phyloP scores from a whole-genome alignment of 53 echinoderm and acorn worm species.

The Echinometra lucunter region DNA sequence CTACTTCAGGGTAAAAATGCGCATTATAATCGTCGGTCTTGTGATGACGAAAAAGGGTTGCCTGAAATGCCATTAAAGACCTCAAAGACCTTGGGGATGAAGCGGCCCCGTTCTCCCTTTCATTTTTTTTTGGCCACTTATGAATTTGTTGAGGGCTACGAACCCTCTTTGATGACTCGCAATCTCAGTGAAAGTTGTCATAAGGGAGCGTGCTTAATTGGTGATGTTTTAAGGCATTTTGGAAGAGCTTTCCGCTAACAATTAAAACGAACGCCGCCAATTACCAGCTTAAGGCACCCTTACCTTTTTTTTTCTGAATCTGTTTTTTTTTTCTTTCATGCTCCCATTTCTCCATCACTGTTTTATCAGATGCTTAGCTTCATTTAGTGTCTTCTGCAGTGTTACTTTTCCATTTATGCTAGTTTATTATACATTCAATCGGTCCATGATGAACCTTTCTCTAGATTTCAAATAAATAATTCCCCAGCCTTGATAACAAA shows the following conservation, averaged over 20 bases:
- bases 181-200: neutral
- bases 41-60: neutral
- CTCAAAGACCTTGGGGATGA: slow-evolving; percentile 9
- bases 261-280: neutral
- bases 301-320: neutral
- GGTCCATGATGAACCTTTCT: no score
- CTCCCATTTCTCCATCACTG: neutral
- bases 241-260: slow-evolving; percentile 2
- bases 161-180: neutral
- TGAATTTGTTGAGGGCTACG: neutral
- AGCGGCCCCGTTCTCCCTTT: neutral
- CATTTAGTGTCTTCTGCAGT: no score
- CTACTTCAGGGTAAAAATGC: neutral
- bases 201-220: slow-evolving; percentile 37
- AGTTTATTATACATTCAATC: no score
- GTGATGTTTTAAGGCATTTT: neutral
- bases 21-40: neutral
- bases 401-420: no score
- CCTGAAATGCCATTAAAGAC: neutral
- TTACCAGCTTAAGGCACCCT: neutral
- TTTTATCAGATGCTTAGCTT: no score
- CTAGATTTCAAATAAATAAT: no score
- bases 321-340: neutral
- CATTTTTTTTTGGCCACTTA: slow-evolving; percentile 1
- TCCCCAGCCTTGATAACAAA: no score